phyloP scores from a whole-genome alignment of 2,888 invertebrate species.

The Gastracanthus pulcherrimus region DNA sequence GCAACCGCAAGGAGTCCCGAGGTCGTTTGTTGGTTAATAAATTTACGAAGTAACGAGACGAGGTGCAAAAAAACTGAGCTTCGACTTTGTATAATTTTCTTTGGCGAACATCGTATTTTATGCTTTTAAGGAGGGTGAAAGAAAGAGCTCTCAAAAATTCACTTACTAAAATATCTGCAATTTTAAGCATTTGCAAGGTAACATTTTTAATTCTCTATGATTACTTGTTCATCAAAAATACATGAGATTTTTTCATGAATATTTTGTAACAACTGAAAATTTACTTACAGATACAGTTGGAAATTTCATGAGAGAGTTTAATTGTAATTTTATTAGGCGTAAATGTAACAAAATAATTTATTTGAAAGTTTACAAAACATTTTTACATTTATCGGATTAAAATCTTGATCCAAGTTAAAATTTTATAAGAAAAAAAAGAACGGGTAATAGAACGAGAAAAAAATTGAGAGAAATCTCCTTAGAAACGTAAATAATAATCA shows the following conservation, averaged over 20 bases:
- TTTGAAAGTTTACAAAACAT: too few species aligned
- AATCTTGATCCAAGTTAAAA: too few species aligned
- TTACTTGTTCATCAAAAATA: not conserved
- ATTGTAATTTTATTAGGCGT: too few species aligned
- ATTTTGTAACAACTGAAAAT: not conserved
- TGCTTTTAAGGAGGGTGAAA: slow-evolving; percentile 6
- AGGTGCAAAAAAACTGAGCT: slow-evolving; percentile 36
- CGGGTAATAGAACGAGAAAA: too few species aligned
- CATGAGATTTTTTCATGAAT: not conserved
- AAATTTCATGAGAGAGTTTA: too few species aligned
- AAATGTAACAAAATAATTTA: too few species aligned
- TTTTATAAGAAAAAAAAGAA: too few species aligned
- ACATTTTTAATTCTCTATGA: slow-evolving; percentile 15
- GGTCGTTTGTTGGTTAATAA: slow-evolving; percentile 55
- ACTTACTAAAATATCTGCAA: slow-evolving; percentile 32
- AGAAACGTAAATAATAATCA: too few species aligned
- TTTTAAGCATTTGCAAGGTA: not conserved
- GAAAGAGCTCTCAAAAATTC: not conserved
- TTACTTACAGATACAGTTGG: too few species aligned
- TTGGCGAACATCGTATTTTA: slow-evolving; percentile 35
- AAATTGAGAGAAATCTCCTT: too few species aligned
- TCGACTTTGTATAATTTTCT: slow-evolving; percentile 26
- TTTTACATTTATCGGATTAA: too few species aligned
- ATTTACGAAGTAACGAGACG: slow-evolving; percentile 56
- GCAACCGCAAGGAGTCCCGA: slow-evolving; percentile 38